Conservation (phyloP, 1,140 invertebrate species). For the Conus ventricosus region DNA sequence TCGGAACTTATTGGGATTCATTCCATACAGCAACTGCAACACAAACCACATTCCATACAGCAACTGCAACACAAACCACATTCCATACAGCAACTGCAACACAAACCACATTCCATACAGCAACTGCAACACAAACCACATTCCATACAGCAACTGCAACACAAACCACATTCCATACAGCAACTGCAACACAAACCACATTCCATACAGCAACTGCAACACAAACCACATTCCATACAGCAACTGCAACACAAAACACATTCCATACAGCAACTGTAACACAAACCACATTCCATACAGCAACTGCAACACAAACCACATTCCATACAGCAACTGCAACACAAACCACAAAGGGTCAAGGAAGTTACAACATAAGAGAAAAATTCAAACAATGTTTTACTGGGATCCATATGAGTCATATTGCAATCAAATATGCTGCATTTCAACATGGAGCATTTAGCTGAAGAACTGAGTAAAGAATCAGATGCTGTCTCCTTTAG, state of each 20-base stretch:
- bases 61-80: slow-evolving; percentile 81
- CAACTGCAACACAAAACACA: slow-evolving; percentile 81
- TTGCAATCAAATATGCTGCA: too few relatives aligned
- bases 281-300: slow-evolving; percentile 90
- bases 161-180: slow-evolving; percentile 90
- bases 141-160: slow-evolving; percentile 85
- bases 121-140: slow-evolving; percentile 81
- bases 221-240: slow-evolving; percentile 90
- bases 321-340: slow-evolving; percentile 90
- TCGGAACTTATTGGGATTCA: slow-evolving; percentile 99
- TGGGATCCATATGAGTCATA: too few relatives aligned
- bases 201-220: slow-evolving; percentile 85
- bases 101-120: slow-evolving; percentile 90
- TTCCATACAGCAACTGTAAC: slow-evolving; percentile 90
- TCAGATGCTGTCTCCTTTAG: too few relatives aligned
- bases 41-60: slow-evolving; percentile 90
- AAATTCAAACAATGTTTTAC: too few relatives aligned
- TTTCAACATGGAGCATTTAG: too few relatives aligned
- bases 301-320: slow-evolving; percentile 81
- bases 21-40: slow-evolving; percentile 90
- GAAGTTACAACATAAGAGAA: too few relatives aligned
- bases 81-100: slow-evolving; percentile 85
- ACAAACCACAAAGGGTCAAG: slow-evolving; percentile 76
- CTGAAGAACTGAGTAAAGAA: too few relatives aligned
- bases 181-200: slow-evolving; percentile 81